A percentile compares a stretch with the other conserved stretches of the same genome.
Conservation (phyloP, 2,888 invertebrate genomes). For the Calliopum simillimum region DNA sequence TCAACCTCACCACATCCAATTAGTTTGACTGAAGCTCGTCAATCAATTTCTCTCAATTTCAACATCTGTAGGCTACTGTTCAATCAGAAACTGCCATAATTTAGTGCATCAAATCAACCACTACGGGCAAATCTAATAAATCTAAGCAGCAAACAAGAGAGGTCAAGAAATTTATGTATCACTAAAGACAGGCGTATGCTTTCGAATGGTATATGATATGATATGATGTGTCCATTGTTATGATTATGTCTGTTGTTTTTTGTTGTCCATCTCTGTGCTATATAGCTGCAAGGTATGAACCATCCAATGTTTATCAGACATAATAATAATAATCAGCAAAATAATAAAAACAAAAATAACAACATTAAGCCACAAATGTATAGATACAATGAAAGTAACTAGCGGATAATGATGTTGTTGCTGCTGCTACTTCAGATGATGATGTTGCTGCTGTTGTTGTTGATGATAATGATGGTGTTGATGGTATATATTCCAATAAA, state of each 20-base stretch:
- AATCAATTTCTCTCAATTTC: not conserved
- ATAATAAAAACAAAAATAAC: no score
- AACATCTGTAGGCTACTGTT: not conserved
- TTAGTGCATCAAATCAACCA: not conserved
- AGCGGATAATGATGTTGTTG: no score
- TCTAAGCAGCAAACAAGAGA: conserved; percentile 7
- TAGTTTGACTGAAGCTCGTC: not conserved
- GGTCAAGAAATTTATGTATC: conserved; percentile 4
- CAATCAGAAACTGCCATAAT: not conserved
- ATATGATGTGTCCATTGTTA: not conserved
- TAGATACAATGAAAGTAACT: no score
- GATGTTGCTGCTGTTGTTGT: no score
- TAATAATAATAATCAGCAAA: no score
- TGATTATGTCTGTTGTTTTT: not conserved
- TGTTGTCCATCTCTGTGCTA: not conserved
- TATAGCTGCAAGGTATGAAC: conserved; percentile 10
- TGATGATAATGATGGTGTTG: no score
- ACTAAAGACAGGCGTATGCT: not conserved
- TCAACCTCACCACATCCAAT: not conserved
- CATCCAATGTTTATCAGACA: no score
- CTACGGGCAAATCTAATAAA: not conserved
- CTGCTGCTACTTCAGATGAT: no score
- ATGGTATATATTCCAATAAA: not conserved
- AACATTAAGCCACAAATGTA: no score
- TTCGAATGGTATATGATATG: not conserved